Conservation (phyloP, 1,140 invertebrate genomes). For the Drosophila sp. region DNA sequence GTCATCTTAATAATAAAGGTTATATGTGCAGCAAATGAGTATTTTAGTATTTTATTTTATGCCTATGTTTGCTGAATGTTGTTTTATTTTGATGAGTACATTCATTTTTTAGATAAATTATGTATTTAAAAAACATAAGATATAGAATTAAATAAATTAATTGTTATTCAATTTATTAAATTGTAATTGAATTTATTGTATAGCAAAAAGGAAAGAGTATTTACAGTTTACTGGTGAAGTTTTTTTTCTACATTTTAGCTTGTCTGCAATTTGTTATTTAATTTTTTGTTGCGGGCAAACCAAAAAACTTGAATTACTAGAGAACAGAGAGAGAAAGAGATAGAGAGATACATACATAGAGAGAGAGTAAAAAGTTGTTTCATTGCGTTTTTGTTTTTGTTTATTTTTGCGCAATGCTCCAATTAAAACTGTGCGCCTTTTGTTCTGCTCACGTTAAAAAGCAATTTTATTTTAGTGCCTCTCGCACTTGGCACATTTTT, state of each 20-base stretch:
- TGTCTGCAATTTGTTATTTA: constrained; percentile 28
- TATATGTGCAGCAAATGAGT: too few relatives aligned
- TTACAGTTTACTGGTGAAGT: too few relatives aligned
- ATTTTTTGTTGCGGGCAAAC: constrained; percentile 24
- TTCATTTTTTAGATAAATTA: too few relatives aligned
- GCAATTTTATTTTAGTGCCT: constrained; percentile 50
- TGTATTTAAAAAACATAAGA: too few relatives aligned
- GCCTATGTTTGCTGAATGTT: too few relatives aligned
- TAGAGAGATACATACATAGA: constrained; percentile 19
- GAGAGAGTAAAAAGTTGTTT: constrained; percentile 30
- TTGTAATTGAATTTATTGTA: too few relatives aligned
- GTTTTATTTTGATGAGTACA: too few relatives aligned
- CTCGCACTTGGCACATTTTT: constrained; percentile 48
- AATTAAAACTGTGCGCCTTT: constrained; percentile 54
- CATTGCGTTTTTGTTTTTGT: constrained; percentile 37
- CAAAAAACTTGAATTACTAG: background rate
- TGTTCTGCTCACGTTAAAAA: constrained; percentile 34
- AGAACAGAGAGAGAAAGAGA: background rate
- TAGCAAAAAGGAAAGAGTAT: background rate
- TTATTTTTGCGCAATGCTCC: constrained; percentile 76
- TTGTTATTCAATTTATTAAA: background rate
- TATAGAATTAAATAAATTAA: too few relatives aligned
- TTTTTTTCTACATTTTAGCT: too few relatives aligned
- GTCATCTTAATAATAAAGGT: too few relatives aligned
- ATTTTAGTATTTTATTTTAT: too few relatives aligned